These are phyloP conservation scores for Congeria kusceri DNA, from an alignment of 2,888 invertebrate genomes.

Conservation along the genomic window DNA sequence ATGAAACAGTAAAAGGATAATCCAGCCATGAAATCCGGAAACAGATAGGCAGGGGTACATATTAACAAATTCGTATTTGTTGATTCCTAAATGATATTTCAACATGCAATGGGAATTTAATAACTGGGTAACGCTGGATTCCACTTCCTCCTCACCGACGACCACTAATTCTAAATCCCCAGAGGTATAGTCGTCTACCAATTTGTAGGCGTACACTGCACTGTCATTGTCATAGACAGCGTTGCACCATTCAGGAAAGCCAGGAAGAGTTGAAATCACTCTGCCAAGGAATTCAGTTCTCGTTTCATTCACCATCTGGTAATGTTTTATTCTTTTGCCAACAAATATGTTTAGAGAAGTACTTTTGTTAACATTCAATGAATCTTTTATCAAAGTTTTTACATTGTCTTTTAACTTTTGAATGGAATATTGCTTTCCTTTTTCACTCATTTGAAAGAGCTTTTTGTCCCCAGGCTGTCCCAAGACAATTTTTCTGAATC, in stretches of 20 bases:
- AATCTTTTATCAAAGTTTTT: constrained; percentile 12
- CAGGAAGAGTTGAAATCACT: constrained; percentile 11
- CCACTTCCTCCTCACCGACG: too few relatives aligned
- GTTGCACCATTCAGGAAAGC: constrained; percentile 24
- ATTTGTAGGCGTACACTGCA: constrained; percentile 7
- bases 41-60: too few relatives aligned
- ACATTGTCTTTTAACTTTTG: constrained; percentile 14
- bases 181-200: constrained; percentile 6
- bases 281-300: neutral
- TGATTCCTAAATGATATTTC: too few relatives aligned
- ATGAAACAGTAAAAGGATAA: too few relatives aligned
- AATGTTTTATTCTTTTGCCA: constrained; percentile 15
- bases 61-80: too few relatives aligned
- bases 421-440: constrained; percentile 11
- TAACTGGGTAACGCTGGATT: too few relatives aligned
- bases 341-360: constrained; percentile 5
- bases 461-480: constrained; percentile 38
- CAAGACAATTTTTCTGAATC: constrained; percentile 34
- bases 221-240: constrained; percentile 6
- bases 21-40: too few relatives aligned
- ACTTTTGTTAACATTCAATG: neutral
- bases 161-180: constrained; percentile 13
- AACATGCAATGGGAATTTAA: too few relatives aligned
- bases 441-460: constrained; percentile 30
- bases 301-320: neutral